Conservation (phyloP, 2,113 vertebrate species). For the Oncorhynchus mykiss region DNA sequence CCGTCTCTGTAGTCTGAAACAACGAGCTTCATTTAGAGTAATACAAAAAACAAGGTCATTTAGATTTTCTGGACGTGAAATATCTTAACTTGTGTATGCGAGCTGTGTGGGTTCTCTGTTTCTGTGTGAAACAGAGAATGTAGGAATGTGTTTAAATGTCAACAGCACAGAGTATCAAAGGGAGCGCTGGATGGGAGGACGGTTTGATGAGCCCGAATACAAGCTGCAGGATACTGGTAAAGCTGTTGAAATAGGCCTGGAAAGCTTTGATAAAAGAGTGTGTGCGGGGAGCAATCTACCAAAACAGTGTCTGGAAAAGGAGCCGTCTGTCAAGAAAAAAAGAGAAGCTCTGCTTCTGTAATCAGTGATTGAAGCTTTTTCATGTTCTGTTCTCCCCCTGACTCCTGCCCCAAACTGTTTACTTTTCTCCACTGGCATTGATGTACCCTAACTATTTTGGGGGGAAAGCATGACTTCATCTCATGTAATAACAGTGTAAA, state of each 20-base stretch:
- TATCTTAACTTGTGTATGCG: background rate
- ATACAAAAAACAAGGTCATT: background rate
- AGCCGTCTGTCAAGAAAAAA: background rate
- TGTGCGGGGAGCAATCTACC: conserved; percentile 5
- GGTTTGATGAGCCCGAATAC: conserved; percentile 8
- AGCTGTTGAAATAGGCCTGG: conserved; percentile 9
- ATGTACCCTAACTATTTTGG: background rate
- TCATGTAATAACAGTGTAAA: no score
- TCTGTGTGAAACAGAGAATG: background rate
- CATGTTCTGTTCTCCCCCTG: background rate
- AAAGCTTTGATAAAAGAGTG: conserved; percentile 20
- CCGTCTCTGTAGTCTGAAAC: no score
- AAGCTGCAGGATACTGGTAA: conserved; percentile 1
- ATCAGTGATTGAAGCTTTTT: conserved; percentile 6
- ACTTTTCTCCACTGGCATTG: background rate
- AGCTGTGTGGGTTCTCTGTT: background rate
- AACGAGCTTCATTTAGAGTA: no score
- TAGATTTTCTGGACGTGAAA: background rate
- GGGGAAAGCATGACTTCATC: no score
- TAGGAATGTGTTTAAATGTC: background rate
- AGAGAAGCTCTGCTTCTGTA: background rate
- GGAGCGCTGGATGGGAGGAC: background rate
- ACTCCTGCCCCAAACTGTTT: background rate
- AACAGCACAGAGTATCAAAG: conserved; percentile 4
- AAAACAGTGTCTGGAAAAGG: conserved; percentile 11